These are phyloP conservation scores for Coryphaenoides rupestris DNA, from an alignment of 2,113 vertebrate species.

Conservation along the genomic window DNA sequence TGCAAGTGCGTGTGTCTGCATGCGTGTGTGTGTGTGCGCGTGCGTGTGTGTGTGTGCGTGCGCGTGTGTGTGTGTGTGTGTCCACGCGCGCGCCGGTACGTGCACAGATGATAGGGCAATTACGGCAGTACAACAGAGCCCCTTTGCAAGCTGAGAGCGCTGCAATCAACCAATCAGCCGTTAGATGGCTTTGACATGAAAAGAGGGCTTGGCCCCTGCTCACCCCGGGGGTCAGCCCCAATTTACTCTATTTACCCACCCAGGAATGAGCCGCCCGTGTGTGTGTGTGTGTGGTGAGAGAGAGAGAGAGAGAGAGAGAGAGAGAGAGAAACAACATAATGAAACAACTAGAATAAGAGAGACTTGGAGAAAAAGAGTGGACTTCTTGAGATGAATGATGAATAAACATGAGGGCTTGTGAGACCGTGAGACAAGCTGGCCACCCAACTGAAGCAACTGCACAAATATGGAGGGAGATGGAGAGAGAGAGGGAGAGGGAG, in stretches of 20 bases:
- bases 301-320: constrained; percentile 2
- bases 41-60: not conserved
- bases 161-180: constrained; percentile 83
- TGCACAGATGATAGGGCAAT: constrained; percentile 77
- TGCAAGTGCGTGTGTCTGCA: not conserved
- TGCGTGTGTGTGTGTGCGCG: not conserved
- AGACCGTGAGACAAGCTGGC: constrained; percentile 16
- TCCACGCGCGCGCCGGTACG: too few relatives aligned
- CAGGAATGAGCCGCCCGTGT: constrained; percentile 58
- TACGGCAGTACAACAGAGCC: constrained; percentile 81
- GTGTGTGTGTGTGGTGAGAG: constrained; percentile 12
- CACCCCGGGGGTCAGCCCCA: constrained; percentile 69
- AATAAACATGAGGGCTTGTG: constrained; percentile 61
- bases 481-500: not conserved
- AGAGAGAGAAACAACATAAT: constrained; percentile 14
- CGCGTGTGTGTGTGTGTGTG: constrained; percentile 8
- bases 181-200: constrained; percentile 85
- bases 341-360: constrained; percentile 15
- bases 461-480: constrained; percentile 13
- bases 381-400: constrained; percentile 40
- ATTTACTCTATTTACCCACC: constrained; percentile 77
- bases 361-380: constrained; percentile 28
- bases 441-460: constrained; percentile 17
- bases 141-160: constrained; percentile 84
- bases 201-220: constrained; percentile 66